Evolutionary conservation across 2,113 vertebrate species (phyloP).

Genomic region (Electrona antarctica): DNA sequence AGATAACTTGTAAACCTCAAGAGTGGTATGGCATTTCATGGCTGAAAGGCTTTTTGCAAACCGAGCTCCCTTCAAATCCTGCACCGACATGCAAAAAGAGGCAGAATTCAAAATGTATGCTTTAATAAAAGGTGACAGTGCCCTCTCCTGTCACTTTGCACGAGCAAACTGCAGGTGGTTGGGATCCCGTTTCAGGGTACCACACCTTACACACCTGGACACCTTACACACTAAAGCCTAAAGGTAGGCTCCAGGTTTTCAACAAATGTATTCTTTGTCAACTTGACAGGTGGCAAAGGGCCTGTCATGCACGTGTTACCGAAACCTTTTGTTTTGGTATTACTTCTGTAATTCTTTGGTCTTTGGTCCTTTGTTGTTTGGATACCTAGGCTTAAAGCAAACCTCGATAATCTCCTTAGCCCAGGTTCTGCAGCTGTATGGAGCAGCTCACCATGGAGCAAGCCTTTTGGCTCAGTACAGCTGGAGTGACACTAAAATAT

Average conservation of each 20-base stretch:
- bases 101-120: slow-evolving; percentile 50
- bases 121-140: slow-evolving; percentile 69
- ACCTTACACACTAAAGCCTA: background rate
- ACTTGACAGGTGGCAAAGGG: slow-evolving; percentile 26
- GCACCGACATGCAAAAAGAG: slow-evolving; percentile 41
- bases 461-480: background rate
- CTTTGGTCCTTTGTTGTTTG: background rate
- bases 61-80: slow-evolving; percentile 51
- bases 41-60: slow-evolving; percentile 21
- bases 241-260: slow-evolving; percentile 13
- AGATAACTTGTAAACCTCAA: background rate
- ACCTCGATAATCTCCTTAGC: slow-evolving; percentile 42
- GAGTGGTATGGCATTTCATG: background rate
- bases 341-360: background rate
- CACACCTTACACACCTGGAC: slow-evolving; percentile 16
- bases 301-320: background rate
- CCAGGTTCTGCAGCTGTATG: slow-evolving; percentile 33
- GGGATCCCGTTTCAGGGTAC: slow-evolving; percentile 27
- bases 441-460: slow-evolving; percentile 28
- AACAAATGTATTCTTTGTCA: slow-evolving; percentile 3
- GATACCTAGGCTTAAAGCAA: slow-evolving; percentile 24
- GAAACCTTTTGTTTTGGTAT: slow-evolving; percentile 30
- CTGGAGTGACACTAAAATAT: slow-evolving; percentile 30
- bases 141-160: slow-evolving; percentile 38
- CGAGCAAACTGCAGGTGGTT: slow-evolving; percentile 34